Base-by-base conservation (phyloP, 2,888 invertebrate genomes). In the Ichneumoninae sp. region DNA sequence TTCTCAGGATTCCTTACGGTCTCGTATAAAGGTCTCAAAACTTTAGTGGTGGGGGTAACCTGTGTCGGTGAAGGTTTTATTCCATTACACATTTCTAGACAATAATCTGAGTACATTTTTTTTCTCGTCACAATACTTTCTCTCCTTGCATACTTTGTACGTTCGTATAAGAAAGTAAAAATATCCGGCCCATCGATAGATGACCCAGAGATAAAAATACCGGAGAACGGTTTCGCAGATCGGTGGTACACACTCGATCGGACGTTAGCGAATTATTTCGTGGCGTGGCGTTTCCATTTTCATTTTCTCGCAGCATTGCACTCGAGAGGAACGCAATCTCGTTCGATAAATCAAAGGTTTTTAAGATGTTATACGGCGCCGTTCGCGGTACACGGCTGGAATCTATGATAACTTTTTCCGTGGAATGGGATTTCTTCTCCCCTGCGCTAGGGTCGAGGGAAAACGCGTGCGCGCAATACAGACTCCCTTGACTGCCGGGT, bases 281-380 rank as follows among this genome's bases (percentile, higher is more conserved):
- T 16, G 30, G 40, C 66, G 66, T 22, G 3, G 7, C 10, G 70
- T n/a, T 52, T 33, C 70, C 52, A 80, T 66, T 72, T 80, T 80
- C 72, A 80, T 80, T 80, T 80, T 13, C 57, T 57, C 30, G 54
- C 30, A 66, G 50, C 52, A 54, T 22, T 30, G 33, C 30, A 57
- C 65, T 26, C 80, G 54, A 54, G 80, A 40, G 44, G 57, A 80
- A 80, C n/a, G 80, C 66, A 72, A 71, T 80, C 72, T 80, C 66
- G 66, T 72, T 66, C 65, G 71, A 80, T 72, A 80, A 80, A 80
- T 78, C 60, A 52, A 70, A 50, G 50, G 62, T 71, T 70, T 54
- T 70, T 62, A 70, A 78, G 69, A 70, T 62, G 69, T 50, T 78
- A 78, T 78, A 78, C n/a, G 22, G 62, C 62, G n/a, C 6, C 62